Conservation (phyloP, 1,140 invertebrate genomes). For the Daktulosphaira vitifoliae region DNA sequence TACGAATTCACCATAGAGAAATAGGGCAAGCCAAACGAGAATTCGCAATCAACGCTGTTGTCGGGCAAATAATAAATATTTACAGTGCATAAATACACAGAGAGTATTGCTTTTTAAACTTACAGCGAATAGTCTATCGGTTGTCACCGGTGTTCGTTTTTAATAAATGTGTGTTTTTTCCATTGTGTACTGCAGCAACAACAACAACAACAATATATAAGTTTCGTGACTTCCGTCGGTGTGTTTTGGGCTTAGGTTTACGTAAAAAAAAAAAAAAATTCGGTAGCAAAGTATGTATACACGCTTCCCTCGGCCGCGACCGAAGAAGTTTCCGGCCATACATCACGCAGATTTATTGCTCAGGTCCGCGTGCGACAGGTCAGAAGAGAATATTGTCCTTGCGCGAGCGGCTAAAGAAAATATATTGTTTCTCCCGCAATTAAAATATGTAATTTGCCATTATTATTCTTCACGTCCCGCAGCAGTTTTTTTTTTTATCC, state of each 20-base stretch:
- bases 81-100: too few relatives aligned
- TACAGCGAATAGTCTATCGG: too few relatives aligned
- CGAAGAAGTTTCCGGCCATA: constrained; percentile 26
- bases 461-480: not conserved
- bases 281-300: not conserved
- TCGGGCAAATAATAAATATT: too few relatives aligned
- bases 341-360: constrained; percentile 20
- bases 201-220: not conserved
- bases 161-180: too few relatives aligned
- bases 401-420: not conserved
- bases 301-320: not conserved
- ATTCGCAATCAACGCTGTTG: too few relatives aligned
- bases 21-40: too few relatives aligned
- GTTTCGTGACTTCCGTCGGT: constrained; percentile 11
- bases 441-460: constrained; percentile 23
- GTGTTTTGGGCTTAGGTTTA: not conserved
- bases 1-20: too few relatives aligned
- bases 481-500: not conserved
- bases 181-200: too few relatives aligned
- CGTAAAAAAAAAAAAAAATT: not conserved
- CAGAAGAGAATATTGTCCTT: constrained; percentile 26
- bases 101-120: too few relatives aligned
- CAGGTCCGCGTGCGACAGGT: constrained; percentile 11
- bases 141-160: too few relatives aligned
- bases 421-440: not conserved